Base-by-base conservation (phyloP, 2,888 invertebrate species). In the Hymenopus coronatus region DNA sequence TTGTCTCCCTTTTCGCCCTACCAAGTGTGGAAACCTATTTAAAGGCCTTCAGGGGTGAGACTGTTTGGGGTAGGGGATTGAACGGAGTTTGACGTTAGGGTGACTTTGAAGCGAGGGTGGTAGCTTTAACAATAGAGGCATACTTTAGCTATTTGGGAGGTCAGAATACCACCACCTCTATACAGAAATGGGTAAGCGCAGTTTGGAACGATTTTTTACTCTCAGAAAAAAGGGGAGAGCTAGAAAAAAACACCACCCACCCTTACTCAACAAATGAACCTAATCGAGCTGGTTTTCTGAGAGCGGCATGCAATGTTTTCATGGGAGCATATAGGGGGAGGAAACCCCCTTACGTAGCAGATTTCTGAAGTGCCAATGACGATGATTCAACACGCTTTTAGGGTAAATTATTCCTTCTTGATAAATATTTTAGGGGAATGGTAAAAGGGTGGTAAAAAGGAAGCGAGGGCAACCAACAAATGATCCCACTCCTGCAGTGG, bases 71-170 rank as follows among this genome's bases (percentile, higher is more conserved):
- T 70, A 15, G 54, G 54, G 54, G 54, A 70, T 70, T 70, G 54
- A 70, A 70, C 54, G 54, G 54, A 70, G 54, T 70, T 70, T 70
- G 54, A 70, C 54, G 54, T 70, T 70, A 70, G 54, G 54, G 54
- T 70, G 54, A 70, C 54, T 70, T 70, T 70, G 54, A 70, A 70
- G 54, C 20, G 54, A 25, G 54, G 85, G 28, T 25, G 28, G 25
- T 81, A 81, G 86, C 30, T 87, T 81, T 87, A 87, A 85, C 85
- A 85, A 40, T 85, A 46, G n/a, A 85, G 28, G 54, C 54, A 54
- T 54, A 85, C 54, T 85, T 85, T 40, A 85, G 54, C 85, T 54
- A 54, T 54, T 28, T 25, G n/a, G n/a, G 54, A 70, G 54, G 14
- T 28, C 81, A 82, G 86, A 87, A 28, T 81, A 81, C 30, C 54